These are phyloP conservation scores for Drosophila erecta DNA, from an alignment of 1,140 invertebrate species.

Conservation along the genomic window DNA sequence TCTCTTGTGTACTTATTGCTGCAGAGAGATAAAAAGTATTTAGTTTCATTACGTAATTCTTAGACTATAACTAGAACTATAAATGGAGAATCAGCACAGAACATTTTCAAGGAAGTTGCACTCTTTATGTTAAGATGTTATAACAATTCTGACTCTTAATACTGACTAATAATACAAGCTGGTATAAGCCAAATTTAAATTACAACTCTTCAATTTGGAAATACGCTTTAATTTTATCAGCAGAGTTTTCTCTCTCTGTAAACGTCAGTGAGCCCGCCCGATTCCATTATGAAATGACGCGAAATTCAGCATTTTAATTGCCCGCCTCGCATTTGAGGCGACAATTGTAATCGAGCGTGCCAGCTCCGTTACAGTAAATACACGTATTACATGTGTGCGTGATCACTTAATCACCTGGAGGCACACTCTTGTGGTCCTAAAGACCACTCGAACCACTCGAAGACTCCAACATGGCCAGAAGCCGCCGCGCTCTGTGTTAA, in stretches of 20 bases:
- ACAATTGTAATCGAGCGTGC: constrained; percentile 77
- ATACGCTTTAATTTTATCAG: too few relatives aligned
- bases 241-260: constrained; percentile 2
- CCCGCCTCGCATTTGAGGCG: constrained; percentile 50
- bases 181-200: too few relatives aligned
- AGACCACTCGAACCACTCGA: constrained; percentile 9
- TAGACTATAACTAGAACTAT: too few relatives aligned
- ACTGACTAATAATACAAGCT: too few relatives aligned
- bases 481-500: constrained; percentile 50
- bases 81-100: too few relatives aligned
- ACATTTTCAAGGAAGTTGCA: too few relatives aligned
- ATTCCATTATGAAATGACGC: constrained; percentile 63
- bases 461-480: constrained; percentile 13
- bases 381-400: constrained; percentile 22
- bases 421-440: constrained; percentile 10
- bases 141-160: too few relatives aligned
- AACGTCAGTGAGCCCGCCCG: constrained; percentile 6
- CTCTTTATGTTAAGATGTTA: too few relatives aligned
- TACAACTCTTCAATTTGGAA: too few relatives aligned
- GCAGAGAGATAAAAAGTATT: not conserved
- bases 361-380: constrained; percentile 27
- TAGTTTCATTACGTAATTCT: not conserved
- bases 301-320: constrained; percentile 60
- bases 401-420: constrained; percentile 60
- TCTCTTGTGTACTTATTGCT: not conserved